Evolutionary conservation across 2,797 vertebrate genomes (phyloP).

Genomic region (Apogon talboti): DNA sequence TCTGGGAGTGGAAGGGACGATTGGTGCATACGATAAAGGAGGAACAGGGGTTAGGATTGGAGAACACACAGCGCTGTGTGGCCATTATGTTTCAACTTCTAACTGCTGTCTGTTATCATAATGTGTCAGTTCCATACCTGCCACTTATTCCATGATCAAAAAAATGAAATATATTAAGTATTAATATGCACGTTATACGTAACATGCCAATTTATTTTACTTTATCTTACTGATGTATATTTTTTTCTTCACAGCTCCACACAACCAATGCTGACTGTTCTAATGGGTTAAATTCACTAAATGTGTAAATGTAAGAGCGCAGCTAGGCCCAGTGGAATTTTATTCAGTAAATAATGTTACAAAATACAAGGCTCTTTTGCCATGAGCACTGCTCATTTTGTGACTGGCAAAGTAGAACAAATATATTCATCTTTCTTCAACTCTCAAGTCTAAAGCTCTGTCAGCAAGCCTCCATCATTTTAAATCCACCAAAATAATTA

Average conservation of each 20-base stretch:
- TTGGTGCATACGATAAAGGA: slow-evolving; percentile 65
- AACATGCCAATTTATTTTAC: no score
- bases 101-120: neutral
- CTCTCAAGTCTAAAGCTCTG: slow-evolving; percentile 24
- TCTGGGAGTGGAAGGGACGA: slow-evolving; percentile 71
- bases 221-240: no score
- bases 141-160: neutral
- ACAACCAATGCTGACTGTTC: no score
- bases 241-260: no score
- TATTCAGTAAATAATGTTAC: no score
- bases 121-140: slow-evolving; percentile 16
- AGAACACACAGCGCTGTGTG: slow-evolving; percentile 37
- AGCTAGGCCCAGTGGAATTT: neutral
- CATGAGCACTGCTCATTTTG: slow-evolving; percentile 33
- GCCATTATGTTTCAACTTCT: slow-evolving; percentile 26
- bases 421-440: slow-evolving; percentile 24
- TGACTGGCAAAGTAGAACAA: slow-evolving; percentile 33
- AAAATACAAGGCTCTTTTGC: neutral
- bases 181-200: no score
- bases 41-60: slow-evolving; percentile 33
- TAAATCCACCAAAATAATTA: slow-evolving; percentile 46
- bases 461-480: slow-evolving; percentile 33
- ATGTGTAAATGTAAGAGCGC: neutral
- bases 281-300: neutral
- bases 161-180: no score